Evolutionary conservation across 1,140 invertebrate genomes (phyloP), one percentile per base, ranked within the genome.

Genomic region (Teleopsis dalmanni): DNA sequence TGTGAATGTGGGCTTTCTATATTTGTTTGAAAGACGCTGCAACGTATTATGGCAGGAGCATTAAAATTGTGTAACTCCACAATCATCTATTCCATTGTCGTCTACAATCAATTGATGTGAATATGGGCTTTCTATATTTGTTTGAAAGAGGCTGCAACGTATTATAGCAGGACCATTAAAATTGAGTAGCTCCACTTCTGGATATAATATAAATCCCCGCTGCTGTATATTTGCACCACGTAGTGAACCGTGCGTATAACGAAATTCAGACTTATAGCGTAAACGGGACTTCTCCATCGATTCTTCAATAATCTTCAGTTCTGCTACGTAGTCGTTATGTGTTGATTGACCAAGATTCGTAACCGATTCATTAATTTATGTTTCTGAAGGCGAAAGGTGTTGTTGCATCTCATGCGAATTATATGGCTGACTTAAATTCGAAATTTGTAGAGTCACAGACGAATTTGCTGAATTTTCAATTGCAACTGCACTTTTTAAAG

Each of bases 221-320:
- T 72, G 68, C 48, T 73, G 69, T 36, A 73, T 76, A 22, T 71
- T 79, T 51, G 72, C 74, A 9, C 85, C 88, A 25, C 80, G 77
- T 8, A 93, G 70, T 44, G 82, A 83, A 3, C 91, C 90, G 76
- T 95, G 91, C 3, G 88, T 91, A 1, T 88, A 89, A 45, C 82
- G 78, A 82, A 93, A 92, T 77, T 95, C 91, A 57, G 89, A 92
- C 67, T 85, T 87, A 60, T 95, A 95, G 1, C 91, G 79, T 70
- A 93, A 95, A 47, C 91, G 71, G 62, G 92, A 92, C 70, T 88
- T 84, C 25, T 88, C 81, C 22, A 85, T 79, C 0, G 91, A 90
- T 57, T 94, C 81, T 55, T 91, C 85, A 6, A 82, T 57, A 37
- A 95, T 87, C 23, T 72, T 72, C 11, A 92, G 60, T 53, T 72